These are phyloP conservation scores for Epinephelus malabaricus DNA, from an alignment of 2,797 vertebrate genomes.

Conservation along the genomic window DNA sequence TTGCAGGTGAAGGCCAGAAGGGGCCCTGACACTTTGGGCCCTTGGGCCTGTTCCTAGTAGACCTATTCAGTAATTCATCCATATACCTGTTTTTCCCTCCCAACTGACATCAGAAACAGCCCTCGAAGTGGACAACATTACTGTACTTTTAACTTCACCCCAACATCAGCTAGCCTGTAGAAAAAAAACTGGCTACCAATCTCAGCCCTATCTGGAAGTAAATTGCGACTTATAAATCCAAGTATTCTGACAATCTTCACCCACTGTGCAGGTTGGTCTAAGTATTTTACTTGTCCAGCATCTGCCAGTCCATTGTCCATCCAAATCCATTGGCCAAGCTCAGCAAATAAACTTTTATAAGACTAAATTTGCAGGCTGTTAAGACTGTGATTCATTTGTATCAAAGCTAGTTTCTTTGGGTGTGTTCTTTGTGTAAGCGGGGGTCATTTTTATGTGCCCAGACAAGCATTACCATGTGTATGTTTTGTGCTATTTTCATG, in stretches of 20 bases:
- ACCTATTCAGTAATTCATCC: no score
- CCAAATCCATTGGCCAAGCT: slow-evolving; percentile 32
- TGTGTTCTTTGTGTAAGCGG: not conserved
- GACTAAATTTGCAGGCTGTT: slow-evolving; percentile 24
- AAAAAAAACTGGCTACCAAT: not conserved
- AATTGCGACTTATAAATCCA: slow-evolving; percentile 17
- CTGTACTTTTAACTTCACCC: slow-evolving; percentile 3
- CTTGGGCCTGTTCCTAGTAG: no score
- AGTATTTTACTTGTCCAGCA: slow-evolving; percentile 19
- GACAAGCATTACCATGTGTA: not conserved
- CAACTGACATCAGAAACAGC: no score
- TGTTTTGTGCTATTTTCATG: not conserved
- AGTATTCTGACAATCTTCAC: slow-evolving; percentile 30
- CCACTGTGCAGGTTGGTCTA: slow-evolving; percentile 5
- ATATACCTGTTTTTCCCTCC: no score
- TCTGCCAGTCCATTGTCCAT: slow-evolving; percentile 38
- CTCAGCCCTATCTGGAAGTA: slow-evolving; percentile 2
- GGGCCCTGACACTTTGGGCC: no score
- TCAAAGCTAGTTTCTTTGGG: slow-evolving; percentile 11
- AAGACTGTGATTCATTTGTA: slow-evolving; percentile 12
- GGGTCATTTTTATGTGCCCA: slow-evolving; percentile 4
- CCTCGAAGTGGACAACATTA: not conserved
- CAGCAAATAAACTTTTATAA: slow-evolving; percentile 38
- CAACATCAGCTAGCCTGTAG: not conserved
- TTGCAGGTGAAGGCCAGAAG: no score